These are phyloP conservation scores for Netelia melanura DNA, from an alignment of 2,888 invertebrate species.

Conservation along the genomic window DNA sequence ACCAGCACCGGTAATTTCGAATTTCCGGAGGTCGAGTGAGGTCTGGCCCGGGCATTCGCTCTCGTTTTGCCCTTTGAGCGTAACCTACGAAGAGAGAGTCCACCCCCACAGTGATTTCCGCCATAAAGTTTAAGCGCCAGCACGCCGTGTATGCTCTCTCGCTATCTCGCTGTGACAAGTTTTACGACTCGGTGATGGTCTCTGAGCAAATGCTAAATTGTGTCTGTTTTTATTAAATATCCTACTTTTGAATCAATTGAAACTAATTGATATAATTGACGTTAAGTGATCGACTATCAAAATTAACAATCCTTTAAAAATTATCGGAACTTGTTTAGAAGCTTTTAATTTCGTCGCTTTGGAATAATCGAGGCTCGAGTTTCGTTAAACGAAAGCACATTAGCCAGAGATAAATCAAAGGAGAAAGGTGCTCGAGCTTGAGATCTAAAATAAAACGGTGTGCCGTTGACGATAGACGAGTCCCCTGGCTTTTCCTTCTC, in stretches of 20 bases:
- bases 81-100: conserved; percentile 43
- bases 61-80: conserved; percentile 57
- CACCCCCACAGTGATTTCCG: conserved; percentile 53
- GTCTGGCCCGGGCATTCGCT: conserved; percentile 32
- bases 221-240: background rate
- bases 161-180: conserved; percentile 1
- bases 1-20: conserved; percentile 64
- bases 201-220: background rate
- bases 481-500: conserved; percentile 27
- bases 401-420: background rate
- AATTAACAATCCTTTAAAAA: too few relatives aligned
- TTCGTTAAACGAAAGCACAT: too few relatives aligned
- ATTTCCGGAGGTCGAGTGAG: conserved; percentile 63
- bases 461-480: conserved; percentile 38
- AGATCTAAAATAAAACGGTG: conserved; percentile 43
- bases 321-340: too few relatives aligned
- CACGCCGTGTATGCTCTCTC: conserved; percentile 19
- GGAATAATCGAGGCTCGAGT: too few relatives aligned
- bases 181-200: conserved; percentile 3
- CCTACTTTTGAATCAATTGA: background rate
- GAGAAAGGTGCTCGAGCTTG: conserved; percentile 25
- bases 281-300: too few relatives aligned
- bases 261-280: background rate
- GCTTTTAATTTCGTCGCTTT: too few relatives aligned
- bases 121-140: conserved; percentile 56